Percentiles rank a stretch among this genome's conserved stretches.
Conservation (phyloP, 2,888 invertebrate genomes). For the Deroplatys truncata region DNA sequence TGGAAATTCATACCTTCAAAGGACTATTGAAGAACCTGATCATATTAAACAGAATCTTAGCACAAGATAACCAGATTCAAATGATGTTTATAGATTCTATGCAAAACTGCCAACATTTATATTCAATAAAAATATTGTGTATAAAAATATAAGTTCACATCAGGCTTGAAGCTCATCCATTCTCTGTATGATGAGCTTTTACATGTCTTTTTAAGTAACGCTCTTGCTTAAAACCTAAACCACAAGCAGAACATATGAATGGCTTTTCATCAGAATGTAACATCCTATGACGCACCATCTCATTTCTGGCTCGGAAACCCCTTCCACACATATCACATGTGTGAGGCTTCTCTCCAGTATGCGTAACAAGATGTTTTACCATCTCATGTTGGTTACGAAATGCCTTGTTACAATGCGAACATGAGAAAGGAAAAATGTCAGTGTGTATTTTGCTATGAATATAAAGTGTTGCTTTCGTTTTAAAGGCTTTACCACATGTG, state of each 20-base stretch:
- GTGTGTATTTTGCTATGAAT: conserved; percentile 59
- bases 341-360: conserved; percentile 54
- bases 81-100: too few species aligned
- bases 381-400: conserved; percentile 54
- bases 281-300: conserved; percentile 43
- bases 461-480: conserved; percentile 61
- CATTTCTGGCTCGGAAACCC: conserved; percentile 27
- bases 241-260: conserved; percentile 32
- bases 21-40: too few species aligned
- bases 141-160: too few species aligned
- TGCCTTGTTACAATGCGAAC: conserved; percentile 53
- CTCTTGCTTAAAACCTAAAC: conserved; percentile 46
- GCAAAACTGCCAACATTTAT: too few species aligned
- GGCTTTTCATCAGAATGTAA: conserved; percentile 48
- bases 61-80: too few species aligned
- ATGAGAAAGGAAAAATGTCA: conserved; percentile 53
- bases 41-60: too few species aligned
- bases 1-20: too few species aligned
- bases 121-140: too few species aligned
- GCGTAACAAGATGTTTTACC: conserved; percentile 52
- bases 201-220: conserved; percentile 52
- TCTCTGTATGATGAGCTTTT: conserved; percentile 33
- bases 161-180: not conserved
- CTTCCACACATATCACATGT: conserved; percentile 49
- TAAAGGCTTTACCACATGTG: conserved; percentile 52